A percentile compares a stretch with the other conserved stretches of the same genome.
These are phyloP conservation scores for Sphaerodactylus townsendi DNA, from an alignment of 2,113 vertebrate species.

Conservation along the genomic window DNA sequence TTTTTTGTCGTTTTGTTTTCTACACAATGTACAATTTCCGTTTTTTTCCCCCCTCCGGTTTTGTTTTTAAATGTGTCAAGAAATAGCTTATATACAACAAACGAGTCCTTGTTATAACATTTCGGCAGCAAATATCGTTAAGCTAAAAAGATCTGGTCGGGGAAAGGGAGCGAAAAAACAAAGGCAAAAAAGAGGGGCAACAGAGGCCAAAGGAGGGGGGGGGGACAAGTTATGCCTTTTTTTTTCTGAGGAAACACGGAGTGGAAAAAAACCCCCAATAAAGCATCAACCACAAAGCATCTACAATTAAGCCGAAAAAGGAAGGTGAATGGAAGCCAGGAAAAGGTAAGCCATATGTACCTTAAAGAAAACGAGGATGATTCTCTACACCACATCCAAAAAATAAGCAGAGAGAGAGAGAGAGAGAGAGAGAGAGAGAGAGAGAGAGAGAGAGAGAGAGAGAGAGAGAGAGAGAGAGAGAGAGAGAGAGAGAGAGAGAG, in stretches of 20 bases:
- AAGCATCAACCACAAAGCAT: slow-evolving; percentile 68
- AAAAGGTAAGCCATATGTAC: slow-evolving; percentile 64
- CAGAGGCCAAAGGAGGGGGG: slow-evolving; percentile 17
- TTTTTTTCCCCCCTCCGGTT: background rate
- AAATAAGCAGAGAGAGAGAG: slow-evolving; percentile 27
- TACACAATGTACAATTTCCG: slow-evolving; percentile 58
- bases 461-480: slow-evolving; percentile 31
- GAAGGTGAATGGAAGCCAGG: slow-evolving; percentile 62
- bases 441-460: slow-evolving; percentile 26
- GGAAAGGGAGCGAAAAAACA: slow-evolving; percentile 33
- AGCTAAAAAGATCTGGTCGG: slow-evolving; percentile 59
- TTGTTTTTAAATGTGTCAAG: slow-evolving; percentile 84
- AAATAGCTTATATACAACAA: slow-evolving; percentile 92
- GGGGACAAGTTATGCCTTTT: slow-evolving; percentile 45
- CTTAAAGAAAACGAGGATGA: slow-evolving; percentile 36
- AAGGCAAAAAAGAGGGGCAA: slow-evolving; percentile 5
- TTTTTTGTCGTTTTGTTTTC: slow-evolving; percentile 71
- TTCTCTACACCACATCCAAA: slow-evolving; percentile 61
- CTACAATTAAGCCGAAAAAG: slow-evolving; percentile 63
- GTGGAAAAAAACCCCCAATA: slow-evolving; percentile 51
- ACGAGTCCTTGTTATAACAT: slow-evolving; percentile 75
- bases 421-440: slow-evolving; percentile 35
- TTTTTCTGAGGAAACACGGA: slow-evolving; percentile 32
- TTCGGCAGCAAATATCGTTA: slow-evolving; percentile 72
- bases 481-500: slow-evolving; percentile 35